phyloP scores from a whole-genome alignment of 2,888 invertebrate genomes.

The Orchesellides sinensis region DNA sequence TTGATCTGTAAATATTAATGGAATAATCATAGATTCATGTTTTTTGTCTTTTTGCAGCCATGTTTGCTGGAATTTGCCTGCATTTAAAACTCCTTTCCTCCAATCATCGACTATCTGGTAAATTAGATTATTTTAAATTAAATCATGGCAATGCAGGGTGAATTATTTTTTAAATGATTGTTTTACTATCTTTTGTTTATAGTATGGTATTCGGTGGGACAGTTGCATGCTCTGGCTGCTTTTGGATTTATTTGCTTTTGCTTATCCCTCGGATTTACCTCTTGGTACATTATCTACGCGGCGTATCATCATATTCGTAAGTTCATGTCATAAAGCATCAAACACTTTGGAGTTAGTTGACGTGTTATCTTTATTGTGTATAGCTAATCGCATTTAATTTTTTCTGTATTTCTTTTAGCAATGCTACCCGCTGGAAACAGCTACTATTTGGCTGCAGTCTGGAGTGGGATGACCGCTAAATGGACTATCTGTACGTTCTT shows the following conservation, averaged over 20 bases:
- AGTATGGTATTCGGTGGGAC: constrained; percentile 71
- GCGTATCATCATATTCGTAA: constrained; percentile 75
- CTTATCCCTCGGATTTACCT: constrained; percentile 70
- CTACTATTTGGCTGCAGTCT: constrained; percentile 74
- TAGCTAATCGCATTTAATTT: constrained; percentile 1
- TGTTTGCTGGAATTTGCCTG: constrained; percentile 71
- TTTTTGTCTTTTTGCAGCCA: constrained; percentile 53
- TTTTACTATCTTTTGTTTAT: neutral
- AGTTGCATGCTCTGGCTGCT: constrained; percentile 69
- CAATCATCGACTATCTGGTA: constrained; percentile 70
- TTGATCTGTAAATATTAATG: neutral
- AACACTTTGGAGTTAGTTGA: neutral
- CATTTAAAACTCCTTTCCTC: constrained; percentile 70
- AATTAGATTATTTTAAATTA: constrained; percentile 1
- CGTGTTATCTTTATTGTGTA: neutral
- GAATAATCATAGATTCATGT: neutral
- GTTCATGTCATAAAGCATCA: constrained; percentile 33
- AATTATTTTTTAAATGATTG: neutral
- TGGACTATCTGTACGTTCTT: constrained; percentile 72
- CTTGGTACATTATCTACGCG: constrained; percentile 74
- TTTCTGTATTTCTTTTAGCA: constrained; percentile 65
- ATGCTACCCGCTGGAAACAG: constrained; percentile 72
- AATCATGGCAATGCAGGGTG: neutral
- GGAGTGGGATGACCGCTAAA: constrained; percentile 74
- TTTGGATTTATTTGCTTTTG: constrained; percentile 71